These are phyloP conservation scores for Orthosia gothica DNA, from an alignment of 2,888 invertebrate genomes.

Conservation along the genomic window DNA sequence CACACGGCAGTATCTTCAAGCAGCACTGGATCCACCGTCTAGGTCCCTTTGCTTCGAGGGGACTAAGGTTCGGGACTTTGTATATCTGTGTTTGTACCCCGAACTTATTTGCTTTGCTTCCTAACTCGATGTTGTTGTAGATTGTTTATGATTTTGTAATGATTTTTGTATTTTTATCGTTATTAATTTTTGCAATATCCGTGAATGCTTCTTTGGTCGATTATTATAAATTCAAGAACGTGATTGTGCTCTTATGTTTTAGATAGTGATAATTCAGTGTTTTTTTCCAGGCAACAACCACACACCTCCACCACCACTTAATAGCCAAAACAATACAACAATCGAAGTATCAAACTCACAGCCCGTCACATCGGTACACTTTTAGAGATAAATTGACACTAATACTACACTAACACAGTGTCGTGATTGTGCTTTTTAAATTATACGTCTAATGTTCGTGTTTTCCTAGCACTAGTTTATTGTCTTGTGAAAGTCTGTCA, in stretches of 20 bases:
- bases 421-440: slow-evolving; percentile 60
- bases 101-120: slow-evolving; percentile 69
- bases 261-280: slow-evolving; percentile 67
- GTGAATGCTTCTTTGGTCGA: slow-evolving; percentile 46
- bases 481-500: slow-evolving; percentile 63
- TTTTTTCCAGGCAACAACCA: slow-evolving; percentile 87
- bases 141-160: slow-evolving; percentile 50
- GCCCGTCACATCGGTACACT: slow-evolving; percentile 86
- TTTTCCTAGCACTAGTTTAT: slow-evolving; percentile 62
- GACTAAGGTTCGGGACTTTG: slow-evolving; percentile 85
- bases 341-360: slow-evolving; percentile 78
- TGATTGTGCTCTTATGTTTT: slow-evolving; percentile 53
- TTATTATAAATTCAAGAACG: slow-evolving; percentile 31
- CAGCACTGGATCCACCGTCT: slow-evolving; percentile 86
- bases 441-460: slow-evolving; percentile 48
- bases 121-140: slow-evolving; percentile 67
- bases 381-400: slow-evolving; percentile 71
- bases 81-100: slow-evolving; percentile 68
- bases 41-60: slow-evolving; percentile 85
- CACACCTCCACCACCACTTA: slow-evolving; percentile 76
- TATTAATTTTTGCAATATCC: slow-evolving; percentile 47
- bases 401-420: slow-evolving; percentile 73
- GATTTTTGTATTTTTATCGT: slow-evolving; percentile 22
- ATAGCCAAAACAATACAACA: slow-evolving; percentile 82
- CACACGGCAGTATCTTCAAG: slow-evolving; percentile 87